These are phyloP conservation scores for Seriola aureovittata DNA, from an alignment of 2,113 vertebrate species.

Conservation along the genomic window DNA sequence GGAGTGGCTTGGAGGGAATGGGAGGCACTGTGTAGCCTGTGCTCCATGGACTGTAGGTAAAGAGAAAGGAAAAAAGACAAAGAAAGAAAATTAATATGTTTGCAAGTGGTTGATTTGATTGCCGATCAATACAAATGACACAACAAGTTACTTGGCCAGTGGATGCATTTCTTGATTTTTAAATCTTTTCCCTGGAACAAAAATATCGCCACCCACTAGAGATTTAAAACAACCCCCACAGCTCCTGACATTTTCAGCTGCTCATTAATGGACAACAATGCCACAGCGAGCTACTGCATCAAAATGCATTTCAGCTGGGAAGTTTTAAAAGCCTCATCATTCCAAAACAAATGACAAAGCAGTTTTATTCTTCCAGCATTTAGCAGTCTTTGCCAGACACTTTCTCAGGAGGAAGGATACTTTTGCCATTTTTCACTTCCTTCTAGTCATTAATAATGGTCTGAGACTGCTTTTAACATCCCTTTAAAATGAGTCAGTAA, in stretches of 20 bases:
- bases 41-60: conserved; percentile 76
- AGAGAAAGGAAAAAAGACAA: background rate
- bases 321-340: background rate
- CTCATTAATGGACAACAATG: conserved; percentile 11
- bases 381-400: background rate
- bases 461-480: background rate
- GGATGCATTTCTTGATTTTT: background rate
- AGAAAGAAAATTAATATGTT: background rate
- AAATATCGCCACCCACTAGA: background rate
- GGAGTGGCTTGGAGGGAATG: conserved; percentile 86
- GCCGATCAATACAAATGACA: background rate
- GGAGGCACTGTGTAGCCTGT: conserved; percentile 81
- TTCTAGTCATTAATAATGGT: background rate
- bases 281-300: background rate
- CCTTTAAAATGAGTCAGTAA: conserved; percentile 5
- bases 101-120: background rate
- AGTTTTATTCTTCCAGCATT: background rate
- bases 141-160: background rate
- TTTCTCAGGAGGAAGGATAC: background rate
- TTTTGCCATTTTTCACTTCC: background rate
- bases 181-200: background rate
- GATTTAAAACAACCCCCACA: conserved; percentile 4
- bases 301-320: background rate
- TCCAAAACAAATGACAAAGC: conserved; percentile 30
- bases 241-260: conserved; percentile 30